Conservation (phyloP, 2,113 vertebrate genomes). For the Neodontobutis hainanensis region DNA sequence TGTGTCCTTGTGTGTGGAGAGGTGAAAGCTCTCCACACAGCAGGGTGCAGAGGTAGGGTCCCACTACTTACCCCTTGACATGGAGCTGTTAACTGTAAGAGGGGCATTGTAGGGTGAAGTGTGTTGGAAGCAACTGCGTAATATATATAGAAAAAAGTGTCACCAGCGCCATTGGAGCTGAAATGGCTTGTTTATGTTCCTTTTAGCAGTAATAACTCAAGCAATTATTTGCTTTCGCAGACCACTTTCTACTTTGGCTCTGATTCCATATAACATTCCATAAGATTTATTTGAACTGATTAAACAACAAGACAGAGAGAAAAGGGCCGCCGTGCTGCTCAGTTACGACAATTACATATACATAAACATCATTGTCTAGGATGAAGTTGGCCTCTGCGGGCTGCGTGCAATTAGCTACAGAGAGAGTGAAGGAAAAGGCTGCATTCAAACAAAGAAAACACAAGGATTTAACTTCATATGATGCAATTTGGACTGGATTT, state of each 20-base stretch:
- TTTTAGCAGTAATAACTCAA: slow-evolving; percentile 60
- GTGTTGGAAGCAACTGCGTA: not conserved
- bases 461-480: slow-evolving; percentile 63
- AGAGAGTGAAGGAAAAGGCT: slow-evolving; percentile 37
- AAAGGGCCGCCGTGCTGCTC: slow-evolving; percentile 30
- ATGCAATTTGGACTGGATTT: slow-evolving; percentile 62
- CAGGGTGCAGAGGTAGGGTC: slow-evolving; percentile 74
- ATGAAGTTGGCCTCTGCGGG: slow-evolving; percentile 50
- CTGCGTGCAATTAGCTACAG: slow-evolving; percentile 46
- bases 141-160: slow-evolving; percentile 51
- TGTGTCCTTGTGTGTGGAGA: slow-evolving; percentile 10
- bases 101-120: slow-evolving; percentile 50
- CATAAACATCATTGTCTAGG: slow-evolving; percentile 61
- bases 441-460: slow-evolving; percentile 57
- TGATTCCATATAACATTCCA: slow-evolving; percentile 29
- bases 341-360: slow-evolving; percentile 54
- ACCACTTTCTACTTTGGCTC: slow-evolving; percentile 51
- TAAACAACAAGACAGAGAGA: slow-evolving; percentile 48
- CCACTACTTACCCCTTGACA: slow-evolving; percentile 87
- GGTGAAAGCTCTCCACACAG: slow-evolving; percentile 45
- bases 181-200: slow-evolving; percentile 68
- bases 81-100: slow-evolving; percentile 82
- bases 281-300: slow-evolving; percentile 62
- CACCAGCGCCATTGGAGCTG: slow-evolving; percentile 42
- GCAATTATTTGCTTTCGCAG: slow-evolving; percentile 69